Base-by-base conservation (phyloP, 2,113 vertebrate genomes). In the Crotalus horridus region DNA sequence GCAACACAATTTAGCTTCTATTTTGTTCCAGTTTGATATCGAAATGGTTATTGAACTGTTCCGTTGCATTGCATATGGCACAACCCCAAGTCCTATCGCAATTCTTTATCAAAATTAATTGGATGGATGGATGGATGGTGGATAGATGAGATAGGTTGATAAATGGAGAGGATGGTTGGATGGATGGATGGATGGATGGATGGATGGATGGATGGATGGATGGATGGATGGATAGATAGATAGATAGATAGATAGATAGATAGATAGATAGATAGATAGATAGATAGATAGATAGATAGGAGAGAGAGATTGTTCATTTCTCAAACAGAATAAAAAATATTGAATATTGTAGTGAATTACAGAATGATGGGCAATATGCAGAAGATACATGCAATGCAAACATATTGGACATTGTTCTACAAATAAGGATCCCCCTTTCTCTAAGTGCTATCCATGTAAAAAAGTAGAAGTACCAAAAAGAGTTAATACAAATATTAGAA, bases 1-100 rank as follows among this genome's bases (percentile, higher is more conserved):
- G 55, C 90, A 91, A 55, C 81, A 86, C 24, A 81, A 91, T 86
- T 91, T 88, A 87, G 54, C 58, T 48, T 69, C 91, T 48, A 64
- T 87, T 92, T 92, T 92, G 56, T 87, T 64, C 56, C 9, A 39
- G 4, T 59, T 64, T 88, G 56, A 86, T 21, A 53, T 13, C 6
- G 15, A 29, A 64, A 48, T 64, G 85, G 54, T 48, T 86, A 86
- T 86, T 51, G 85, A 58, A 88, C 24, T 58, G 39, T 11, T 53
- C 43, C 51, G 21, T 24, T 91, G 55, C 26, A 64, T 53, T 85
- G 81, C 46, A 55, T 29, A 39, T n/a, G 29, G 61, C 48, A 69
- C 39, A 58, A 15, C 24, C n/a, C 54, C 54, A 86, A 87, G 85
- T 53, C 55, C 91, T 88, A 64, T 48, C 48, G 54, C 91, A 92